Evolutionary conservation across 2,113 vertebrate genomes (phyloP).

Genomic region (Paralichthys olivaceus): DNA sequence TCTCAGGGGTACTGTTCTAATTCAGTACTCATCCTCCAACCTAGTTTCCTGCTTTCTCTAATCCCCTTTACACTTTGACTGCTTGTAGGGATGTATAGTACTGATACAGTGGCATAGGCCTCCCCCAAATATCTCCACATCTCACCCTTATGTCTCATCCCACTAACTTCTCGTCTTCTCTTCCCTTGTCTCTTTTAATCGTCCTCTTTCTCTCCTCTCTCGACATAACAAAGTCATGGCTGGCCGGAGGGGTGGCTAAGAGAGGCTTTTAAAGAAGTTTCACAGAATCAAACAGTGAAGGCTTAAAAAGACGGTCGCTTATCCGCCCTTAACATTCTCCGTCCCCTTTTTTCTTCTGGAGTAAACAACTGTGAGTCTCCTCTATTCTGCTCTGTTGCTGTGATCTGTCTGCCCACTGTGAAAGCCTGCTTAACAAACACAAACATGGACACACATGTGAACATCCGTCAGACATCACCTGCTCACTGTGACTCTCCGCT

Average conservation of each 20-base stretch:
- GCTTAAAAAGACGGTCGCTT: slow-evolving; percentile 65
- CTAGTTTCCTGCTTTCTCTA: slow-evolving; percentile 79
- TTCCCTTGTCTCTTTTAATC: slow-evolving; percentile 4
- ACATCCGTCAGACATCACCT: slow-evolving; percentile 23
- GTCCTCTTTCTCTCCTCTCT: slow-evolving; percentile 16
- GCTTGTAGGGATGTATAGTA: slow-evolving; percentile 56
- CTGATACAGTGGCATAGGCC: slow-evolving; percentile 22
- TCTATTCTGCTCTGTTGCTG: slow-evolving; percentile 40
- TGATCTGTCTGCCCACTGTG: slow-evolving; percentile 47
- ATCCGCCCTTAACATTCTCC: slow-evolving; percentile 62
- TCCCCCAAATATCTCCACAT: slow-evolving; percentile 8
- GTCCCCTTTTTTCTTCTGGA: slow-evolving; percentile 43
- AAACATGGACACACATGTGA: slow-evolving; percentile 10
- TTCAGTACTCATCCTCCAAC: slow-evolving; percentile 81
- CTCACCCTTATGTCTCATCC: slow-evolving; percentile 36
- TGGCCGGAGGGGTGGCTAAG: slow-evolving; percentile 47
- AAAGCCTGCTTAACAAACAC: slow-evolving; percentile 30
- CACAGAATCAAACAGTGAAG: slow-evolving; percentile 43
- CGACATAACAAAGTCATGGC: slow-evolving; percentile 48
- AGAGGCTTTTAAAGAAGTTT: slow-evolving; percentile 49
- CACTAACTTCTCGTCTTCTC: slow-evolving; percentile 11
- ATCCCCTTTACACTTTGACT: slow-evolving; percentile 72
- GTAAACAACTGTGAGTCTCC: slow-evolving; percentile 62
- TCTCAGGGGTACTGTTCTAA: slow-evolving; percentile 86
- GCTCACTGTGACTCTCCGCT: neutral